Evolutionary conservation across 2,888 invertebrate species (phyloP).

Genomic region (Arge pagana): DNA sequence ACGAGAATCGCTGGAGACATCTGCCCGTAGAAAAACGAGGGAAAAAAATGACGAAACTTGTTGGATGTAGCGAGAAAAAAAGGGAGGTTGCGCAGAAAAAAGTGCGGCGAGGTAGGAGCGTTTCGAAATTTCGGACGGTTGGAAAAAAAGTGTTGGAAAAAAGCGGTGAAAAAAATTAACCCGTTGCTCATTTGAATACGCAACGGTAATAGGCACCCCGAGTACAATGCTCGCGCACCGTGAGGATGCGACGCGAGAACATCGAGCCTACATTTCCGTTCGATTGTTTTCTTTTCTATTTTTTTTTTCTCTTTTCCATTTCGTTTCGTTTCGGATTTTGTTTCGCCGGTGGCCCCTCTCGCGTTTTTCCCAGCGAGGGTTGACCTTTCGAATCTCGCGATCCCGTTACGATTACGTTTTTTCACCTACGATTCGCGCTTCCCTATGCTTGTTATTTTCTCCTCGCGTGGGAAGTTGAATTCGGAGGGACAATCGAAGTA

Average conservation of each 20-base stretch:
- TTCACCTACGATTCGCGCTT: no score
- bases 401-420: no score
- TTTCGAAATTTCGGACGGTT: slow-evolving; percentile 5
- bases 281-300: slow-evolving; percentile 28
- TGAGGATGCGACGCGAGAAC: slow-evolving; percentile 15
- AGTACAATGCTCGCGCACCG: neutral
- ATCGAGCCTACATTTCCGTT: slow-evolving; percentile 31
- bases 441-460: no score
- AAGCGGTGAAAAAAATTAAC: slow-evolving; percentile 19
- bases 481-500: no score
- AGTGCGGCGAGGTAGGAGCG: slow-evolving; percentile 17
- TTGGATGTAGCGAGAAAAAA: slow-evolving; percentile 38
- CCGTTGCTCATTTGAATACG: slow-evolving; percentile 51
- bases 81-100: slow-evolving; percentile 49
- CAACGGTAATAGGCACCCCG: slow-evolving; percentile 31
- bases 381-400: no score
- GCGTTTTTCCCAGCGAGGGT: slow-evolving; percentile 28
- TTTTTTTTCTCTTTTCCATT: slow-evolving; percentile 19
- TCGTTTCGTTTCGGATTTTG: slow-evolving; percentile 3
- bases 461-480: no score
- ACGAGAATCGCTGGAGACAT: slow-evolving; percentile 24
- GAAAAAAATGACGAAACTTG: slow-evolving; percentile 25
- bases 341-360: slow-evolving; percentile 24
- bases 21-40: slow-evolving; percentile 30
- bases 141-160: neutral